A percentile compares a stretch with the other conserved stretches of the same genome.
Conservation (phyloP, 2,888 invertebrate species). For the Watsonalla binaria region DNA sequence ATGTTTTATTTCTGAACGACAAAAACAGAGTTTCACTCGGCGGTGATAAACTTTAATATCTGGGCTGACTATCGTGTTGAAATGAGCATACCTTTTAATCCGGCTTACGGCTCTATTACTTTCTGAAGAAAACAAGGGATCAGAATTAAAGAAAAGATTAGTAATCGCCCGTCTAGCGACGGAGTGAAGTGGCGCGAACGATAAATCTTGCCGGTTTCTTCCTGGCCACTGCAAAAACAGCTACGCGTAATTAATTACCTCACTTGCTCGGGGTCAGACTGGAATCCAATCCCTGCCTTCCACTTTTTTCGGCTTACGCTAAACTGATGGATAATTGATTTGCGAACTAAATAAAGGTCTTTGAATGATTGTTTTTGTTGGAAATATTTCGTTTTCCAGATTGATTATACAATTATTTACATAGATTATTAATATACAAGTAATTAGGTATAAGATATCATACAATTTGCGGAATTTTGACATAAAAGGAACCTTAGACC, state of each 20-base stretch:
- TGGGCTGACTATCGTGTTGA: conserved; percentile 16
- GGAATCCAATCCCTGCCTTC: conserved; percentile 66
- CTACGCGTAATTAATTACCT: conserved; percentile 69
- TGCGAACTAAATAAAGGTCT: conserved; percentile 16
- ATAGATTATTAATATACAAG: not conserved
- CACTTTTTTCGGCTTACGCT: conserved; percentile 61
- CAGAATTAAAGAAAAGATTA: conserved; percentile 71
- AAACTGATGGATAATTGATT: conserved; percentile 54
- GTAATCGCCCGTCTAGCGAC: conserved; percentile 53
- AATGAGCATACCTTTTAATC: conserved; percentile 57
- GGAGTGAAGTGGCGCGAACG: conserved; percentile 55
- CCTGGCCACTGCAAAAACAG: conserved; percentile 63
- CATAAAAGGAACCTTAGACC: too few species aligned
- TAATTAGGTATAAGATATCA: not conserved
- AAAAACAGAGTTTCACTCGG: too few species aligned
- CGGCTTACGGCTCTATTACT: conserved; percentile 58
- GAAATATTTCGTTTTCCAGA: not conserved
- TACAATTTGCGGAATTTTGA: too few species aligned
- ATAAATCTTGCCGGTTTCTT: conserved; percentile 69
- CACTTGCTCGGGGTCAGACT: conserved; percentile 53
- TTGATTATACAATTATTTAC: not conserved
- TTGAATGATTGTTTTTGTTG: conserved; percentile 6
- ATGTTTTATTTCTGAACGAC: too few species aligned
- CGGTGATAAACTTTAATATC: not conserved
- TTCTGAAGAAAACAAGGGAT: conserved; percentile 61